Conservation (phyloP, 2,113 vertebrate species). For the Calypte anna region DNA sequence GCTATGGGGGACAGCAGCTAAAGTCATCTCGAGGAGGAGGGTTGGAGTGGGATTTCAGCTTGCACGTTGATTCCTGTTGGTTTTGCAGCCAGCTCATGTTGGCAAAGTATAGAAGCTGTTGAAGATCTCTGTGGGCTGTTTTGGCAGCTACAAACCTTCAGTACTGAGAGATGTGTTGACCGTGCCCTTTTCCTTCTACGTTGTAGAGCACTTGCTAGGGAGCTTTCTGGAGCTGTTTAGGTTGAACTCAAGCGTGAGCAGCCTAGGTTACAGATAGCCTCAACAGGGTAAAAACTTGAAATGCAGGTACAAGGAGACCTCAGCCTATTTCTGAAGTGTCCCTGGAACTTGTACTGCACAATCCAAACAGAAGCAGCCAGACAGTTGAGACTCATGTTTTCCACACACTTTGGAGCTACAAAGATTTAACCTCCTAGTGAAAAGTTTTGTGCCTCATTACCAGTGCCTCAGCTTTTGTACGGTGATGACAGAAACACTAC, state of each 20-base stretch:
- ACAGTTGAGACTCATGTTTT: neutral
- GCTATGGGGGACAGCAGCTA: neutral
- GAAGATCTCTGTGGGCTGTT: neutral
- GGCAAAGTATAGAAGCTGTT: neutral
- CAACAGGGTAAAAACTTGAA: neutral
- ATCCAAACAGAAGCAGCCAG: constrained; percentile 6
- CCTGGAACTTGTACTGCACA: neutral
- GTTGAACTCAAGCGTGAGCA: neutral
- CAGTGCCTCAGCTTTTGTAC: neutral
- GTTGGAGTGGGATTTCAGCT: neutral
- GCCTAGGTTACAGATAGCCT: neutral
- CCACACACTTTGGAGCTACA: neutral
- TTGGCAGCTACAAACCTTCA: neutral
- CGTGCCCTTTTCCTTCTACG: neutral
- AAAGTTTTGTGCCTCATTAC: neutral
- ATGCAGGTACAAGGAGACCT: neutral
- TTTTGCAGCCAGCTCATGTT: neutral
- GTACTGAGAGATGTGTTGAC: rapidly evolving
- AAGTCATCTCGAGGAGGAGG: neutral
- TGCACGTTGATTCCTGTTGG: rapidly evolving
- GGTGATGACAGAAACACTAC: neutral
- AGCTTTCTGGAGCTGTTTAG: neutral
- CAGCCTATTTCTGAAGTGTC: neutral
- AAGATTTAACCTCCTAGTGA: neutral
- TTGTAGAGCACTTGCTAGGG: neutral